Evolutionary conservation across 2,113 vertebrate species (phyloP).

Genomic region (Gallinago paraguaiae): DNA sequence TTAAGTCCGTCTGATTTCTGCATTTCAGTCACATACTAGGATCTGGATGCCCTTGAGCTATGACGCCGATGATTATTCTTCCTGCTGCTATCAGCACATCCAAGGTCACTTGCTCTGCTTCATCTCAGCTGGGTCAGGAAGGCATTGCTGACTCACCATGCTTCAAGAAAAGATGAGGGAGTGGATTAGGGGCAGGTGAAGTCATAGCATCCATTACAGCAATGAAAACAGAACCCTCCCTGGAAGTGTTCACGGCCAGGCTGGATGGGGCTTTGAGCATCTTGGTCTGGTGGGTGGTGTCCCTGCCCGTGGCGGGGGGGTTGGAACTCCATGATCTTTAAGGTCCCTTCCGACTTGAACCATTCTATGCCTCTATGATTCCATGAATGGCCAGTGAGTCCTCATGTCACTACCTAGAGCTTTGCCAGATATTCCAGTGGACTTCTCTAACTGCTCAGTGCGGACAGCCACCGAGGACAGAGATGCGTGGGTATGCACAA

Average conservation of each 20-base stretch:
- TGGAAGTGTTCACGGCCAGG: too few relatives aligned
- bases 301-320: too few relatives aligned
- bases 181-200: not conserved
- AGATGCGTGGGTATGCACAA: not conserved
- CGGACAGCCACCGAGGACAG: not conserved
- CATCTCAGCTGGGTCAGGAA: conserved; percentile 32
- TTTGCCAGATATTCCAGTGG: not conserved
- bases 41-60: conserved; percentile 37
- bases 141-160: conserved; percentile 41
- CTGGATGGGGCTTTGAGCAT: too few relatives aligned
- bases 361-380: not conserved
- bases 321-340: too few relatives aligned
- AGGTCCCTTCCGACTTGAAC: too few relatives aligned
- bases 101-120: conserved; percentile 29
- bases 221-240: not conserved
- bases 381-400: not conserved
- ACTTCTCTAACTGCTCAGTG: not conserved
- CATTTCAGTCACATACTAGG: conserved; percentile 12
- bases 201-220: not conserved
- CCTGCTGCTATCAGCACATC: conserved; percentile 40
- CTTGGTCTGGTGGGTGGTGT: too few relatives aligned
- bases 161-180: not conserved
- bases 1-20: not conserved
- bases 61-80: not conserved
- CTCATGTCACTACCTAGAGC: not conserved